A percentile compares a stretch with the other conserved stretches of the same genome.
Evolutionary conservation across 2,797 vertebrate species (phyloP).

Genomic region (Peromyscus melanophrys): DNA sequence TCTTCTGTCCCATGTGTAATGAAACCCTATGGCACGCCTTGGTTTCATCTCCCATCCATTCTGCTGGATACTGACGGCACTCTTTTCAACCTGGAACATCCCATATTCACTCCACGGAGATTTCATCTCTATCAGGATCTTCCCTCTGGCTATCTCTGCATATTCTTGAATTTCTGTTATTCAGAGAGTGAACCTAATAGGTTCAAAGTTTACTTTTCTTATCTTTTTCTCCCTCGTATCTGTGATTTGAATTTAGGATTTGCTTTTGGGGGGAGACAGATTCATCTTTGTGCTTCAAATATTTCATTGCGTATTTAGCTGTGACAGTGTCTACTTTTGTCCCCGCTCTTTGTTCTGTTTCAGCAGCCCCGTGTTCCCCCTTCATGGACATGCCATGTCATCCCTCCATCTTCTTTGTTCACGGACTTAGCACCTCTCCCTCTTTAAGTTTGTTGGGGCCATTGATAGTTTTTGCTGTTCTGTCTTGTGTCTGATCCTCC

Average conservation of each 20-base stretch:
- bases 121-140: conserved; percentile 6
- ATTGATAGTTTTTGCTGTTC: neutral
- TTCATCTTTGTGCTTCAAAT: conserved; percentile 57
- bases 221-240: neutral
- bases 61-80: neutral
- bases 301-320: neutral
- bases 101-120: neutral
- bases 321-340: too few relatives aligned
- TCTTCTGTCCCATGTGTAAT: neutral
- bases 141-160: neutral
- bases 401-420: neutral
- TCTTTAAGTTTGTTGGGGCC: neutral
- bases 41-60: neutral
- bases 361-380: neutral
- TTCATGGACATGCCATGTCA: neutral
- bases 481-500: conserved; percentile 15
- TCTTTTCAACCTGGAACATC: neutral
- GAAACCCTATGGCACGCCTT: neutral
- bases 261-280: neutral
- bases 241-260: conserved; percentile 32
- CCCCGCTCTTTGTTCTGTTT: neutral
- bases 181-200: neutral
- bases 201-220: conserved; percentile 11
- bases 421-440: neutral
- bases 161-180: conserved; percentile 45